Percentiles rank a stretch among this genome's conserved stretches.
Conservation (phyloP, 1,140 invertebrate species). For the Drosophila lini region DNA sequence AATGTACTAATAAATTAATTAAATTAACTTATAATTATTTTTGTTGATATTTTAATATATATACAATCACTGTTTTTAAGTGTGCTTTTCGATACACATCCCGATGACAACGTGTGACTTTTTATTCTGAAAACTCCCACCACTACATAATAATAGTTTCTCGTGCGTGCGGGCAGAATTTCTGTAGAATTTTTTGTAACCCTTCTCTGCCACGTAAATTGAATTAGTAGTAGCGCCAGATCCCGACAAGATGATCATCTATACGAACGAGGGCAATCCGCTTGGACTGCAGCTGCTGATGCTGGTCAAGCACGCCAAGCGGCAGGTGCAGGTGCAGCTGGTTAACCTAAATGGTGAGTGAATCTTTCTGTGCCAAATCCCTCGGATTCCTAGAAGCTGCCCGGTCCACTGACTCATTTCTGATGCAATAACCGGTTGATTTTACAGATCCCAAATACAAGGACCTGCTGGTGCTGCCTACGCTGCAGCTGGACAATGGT, state of each 20-base stretch:
- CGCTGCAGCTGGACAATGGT: conserved; percentile 85
- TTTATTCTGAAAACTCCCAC: conserved; percentile 3
- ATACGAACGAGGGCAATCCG: conserved; percentile 90
- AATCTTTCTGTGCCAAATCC: conserved; percentile 18
- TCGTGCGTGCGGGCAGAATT: conserved; percentile 26
- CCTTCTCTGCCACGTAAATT: conserved; percentile 78
- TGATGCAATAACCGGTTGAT: conserved; percentile 63
- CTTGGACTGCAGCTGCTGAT: conserved; percentile 89
- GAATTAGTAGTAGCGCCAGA: conserved; percentile 36
- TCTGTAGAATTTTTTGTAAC: conserved; percentile 18
- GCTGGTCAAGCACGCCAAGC: conserved; percentile 87
- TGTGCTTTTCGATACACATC: background rate
- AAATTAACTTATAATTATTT: too few relatives aligned
- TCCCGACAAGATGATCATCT: conserved; percentile 86
- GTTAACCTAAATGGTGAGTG: conserved; percentile 86
- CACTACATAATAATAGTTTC: conserved; percentile 34
- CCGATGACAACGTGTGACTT: conserved; percentile 2
- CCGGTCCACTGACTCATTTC: conserved; percentile 28
- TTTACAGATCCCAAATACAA: conserved; percentile 66
- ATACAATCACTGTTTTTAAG: background rate
- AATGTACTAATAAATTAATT: too few relatives aligned
- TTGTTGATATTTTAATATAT: too few relatives aligned
- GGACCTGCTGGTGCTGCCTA: conserved; percentile 84
- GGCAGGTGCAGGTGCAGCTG: conserved; percentile 85
- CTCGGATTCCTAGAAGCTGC: background rate